phyloP scores from a whole-genome alignment of 2,797 vertebrate genomes.

The Buphagus erythrorhynchus region DNA sequence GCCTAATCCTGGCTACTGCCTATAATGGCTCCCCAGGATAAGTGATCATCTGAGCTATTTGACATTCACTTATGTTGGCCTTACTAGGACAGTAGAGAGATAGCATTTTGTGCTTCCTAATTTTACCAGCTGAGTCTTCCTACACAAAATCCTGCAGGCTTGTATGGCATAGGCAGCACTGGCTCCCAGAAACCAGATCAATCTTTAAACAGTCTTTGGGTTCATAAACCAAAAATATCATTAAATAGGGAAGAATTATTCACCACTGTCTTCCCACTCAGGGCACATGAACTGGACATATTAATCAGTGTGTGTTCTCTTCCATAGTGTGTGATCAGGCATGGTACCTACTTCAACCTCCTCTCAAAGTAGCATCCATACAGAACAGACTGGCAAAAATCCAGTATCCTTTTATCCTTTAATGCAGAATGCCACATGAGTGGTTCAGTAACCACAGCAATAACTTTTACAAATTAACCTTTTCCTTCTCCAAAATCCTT shows the following conservation, averaged over 20 bases:
- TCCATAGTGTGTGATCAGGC: background rate
- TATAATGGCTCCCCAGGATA: constrained; percentile 46
- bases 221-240: background rate
- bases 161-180: background rate
- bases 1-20: constrained; percentile 49
- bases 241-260: background rate
- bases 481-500: background rate
- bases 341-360: background rate
- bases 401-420: background rate
- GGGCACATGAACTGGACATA: background rate
- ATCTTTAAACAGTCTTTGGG: background rate
- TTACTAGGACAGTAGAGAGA: constrained; percentile 5
- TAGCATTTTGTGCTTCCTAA: background rate
- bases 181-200: background rate
- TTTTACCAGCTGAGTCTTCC: background rate
- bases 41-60: constrained; percentile 57
- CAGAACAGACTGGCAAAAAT: background rate
- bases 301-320: background rate
- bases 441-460: background rate
- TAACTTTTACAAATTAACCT: background rate
- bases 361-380: background rate
- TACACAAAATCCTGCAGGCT: background rate
- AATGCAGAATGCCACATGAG: background rate
- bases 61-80: constrained; percentile 46
- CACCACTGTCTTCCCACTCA: background rate